Base-by-base conservation (phyloP, 1,140 invertebrate genomes). In the Chlorops oryzae region DNA sequence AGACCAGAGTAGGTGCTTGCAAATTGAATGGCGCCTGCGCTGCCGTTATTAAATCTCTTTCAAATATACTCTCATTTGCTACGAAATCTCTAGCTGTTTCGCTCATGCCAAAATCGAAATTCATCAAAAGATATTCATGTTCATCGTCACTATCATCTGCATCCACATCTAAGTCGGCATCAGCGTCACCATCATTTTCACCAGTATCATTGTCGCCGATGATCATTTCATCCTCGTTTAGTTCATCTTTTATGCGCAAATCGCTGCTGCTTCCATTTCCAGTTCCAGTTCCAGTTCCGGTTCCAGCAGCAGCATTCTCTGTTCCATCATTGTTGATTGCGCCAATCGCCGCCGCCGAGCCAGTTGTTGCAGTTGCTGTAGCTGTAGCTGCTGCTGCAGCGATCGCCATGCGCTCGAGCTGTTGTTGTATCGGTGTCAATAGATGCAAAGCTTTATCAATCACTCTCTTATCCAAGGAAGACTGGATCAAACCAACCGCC, bases 1-100 rank as follows among this genome's bases (percentile, higher is more conserved):
- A 87, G 54, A 88, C 83, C 40, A 88, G 83, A 32, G 82, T 83
- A 13, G 91, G 91, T 6, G 87, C 86, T 55, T 87, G 87, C 54
- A 94, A 74, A 62, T 87, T 85, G 65, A 95, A 95, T 17, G 78
- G 63, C 45, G 84, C 79, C 62, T 86, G 79, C 18, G 79, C 76
- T 49, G 86, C 83, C n/a, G 77, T 77, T 23, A 89, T 70, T 17
- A 88, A 66, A 47, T 83, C 80, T 46, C 82, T 83, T n/a, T 73
- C 68, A 46, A 74, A 72, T 22, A 67, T 58, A 0, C 40, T 38
- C 22, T 65, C 64, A 21, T 64, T 67, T 13, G 58, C 67, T 54
- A 65, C 56, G 63, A 67, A 65, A 57, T 65, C 68, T 50, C 53
- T 65, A 46, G 34, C 66, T 56, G 49, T 51, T 2, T 17, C 15